These are phyloP conservation scores for Ametastegia equiseti DNA, from an alignment of 2,888 invertebrate species.

Conservation along the genomic window DNA sequence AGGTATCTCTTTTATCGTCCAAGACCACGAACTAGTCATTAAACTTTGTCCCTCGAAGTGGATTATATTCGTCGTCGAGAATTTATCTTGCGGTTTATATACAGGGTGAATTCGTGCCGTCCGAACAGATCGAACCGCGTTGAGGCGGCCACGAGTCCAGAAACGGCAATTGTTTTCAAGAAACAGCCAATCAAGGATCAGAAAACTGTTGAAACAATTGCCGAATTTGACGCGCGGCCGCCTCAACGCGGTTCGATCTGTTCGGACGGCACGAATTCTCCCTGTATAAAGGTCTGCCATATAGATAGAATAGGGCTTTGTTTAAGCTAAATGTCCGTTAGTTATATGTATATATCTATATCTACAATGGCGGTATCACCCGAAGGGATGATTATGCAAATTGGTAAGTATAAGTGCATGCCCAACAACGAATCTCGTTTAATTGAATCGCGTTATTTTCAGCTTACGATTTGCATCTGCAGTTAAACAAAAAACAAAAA, in stretches of 20 bases:
- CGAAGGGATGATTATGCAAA: slow-evolving; percentile 9
- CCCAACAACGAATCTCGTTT: slow-evolving; percentile 11
- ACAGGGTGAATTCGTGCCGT: too few species aligned
- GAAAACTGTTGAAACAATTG: too few species aligned
- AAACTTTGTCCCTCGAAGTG: not conserved
- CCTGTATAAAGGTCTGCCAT: not conserved
- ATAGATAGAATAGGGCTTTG: not conserved
- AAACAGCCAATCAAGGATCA: too few species aligned
- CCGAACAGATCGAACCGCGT: too few species aligned
- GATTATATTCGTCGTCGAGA: not conserved
- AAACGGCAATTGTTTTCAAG: too few species aligned
- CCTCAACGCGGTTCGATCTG: too few species aligned
- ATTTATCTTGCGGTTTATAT: not conserved
- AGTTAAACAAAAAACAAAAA: not conserved
- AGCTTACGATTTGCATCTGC: not conserved
- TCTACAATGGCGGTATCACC: not conserved
- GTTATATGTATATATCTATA: too few species aligned
- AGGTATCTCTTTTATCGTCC: slow-evolving; percentile 17
- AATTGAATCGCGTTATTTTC: slow-evolving; percentile 24
- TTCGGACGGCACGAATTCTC: too few species aligned
- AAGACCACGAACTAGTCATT: slow-evolving; percentile 8
- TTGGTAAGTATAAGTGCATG: not conserved
- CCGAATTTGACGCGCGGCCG: too few species aligned
- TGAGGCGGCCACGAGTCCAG: too few species aligned
- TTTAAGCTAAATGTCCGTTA: not conserved